Conservation (phyloP, 2,888 invertebrate genomes). For the Acholoe squamosa region DNA sequence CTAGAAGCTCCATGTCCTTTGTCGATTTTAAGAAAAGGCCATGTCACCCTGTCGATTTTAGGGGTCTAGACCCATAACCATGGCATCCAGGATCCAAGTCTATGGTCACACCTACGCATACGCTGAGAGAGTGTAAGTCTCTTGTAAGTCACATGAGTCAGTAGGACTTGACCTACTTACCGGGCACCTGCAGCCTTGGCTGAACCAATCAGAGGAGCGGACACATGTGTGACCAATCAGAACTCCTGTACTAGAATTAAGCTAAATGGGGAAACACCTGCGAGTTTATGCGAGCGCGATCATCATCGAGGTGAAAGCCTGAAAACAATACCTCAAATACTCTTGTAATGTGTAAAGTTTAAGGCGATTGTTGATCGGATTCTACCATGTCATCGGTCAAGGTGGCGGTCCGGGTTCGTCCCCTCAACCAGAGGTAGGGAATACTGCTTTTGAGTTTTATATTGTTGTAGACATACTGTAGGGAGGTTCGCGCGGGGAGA, state of each 20-base stretch:
- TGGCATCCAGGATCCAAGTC: too few species aligned
- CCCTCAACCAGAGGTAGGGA: constrained; percentile 54
- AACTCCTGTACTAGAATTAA: background rate
- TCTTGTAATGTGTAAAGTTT: background rate
- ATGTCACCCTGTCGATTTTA: too few species aligned
- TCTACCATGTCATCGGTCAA: constrained; percentile 54
- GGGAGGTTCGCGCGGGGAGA: too few species aligned
- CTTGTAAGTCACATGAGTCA: constrained; percentile 4
- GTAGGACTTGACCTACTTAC: background rate
- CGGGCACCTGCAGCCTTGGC: background rate
- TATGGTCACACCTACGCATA: background rate
- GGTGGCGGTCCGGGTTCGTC: constrained; percentile 60
- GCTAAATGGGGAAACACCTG: background rate
- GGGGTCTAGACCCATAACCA: too few species aligned
- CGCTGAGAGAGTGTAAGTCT: background rate
- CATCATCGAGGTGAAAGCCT: background rate
- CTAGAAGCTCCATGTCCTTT: too few species aligned
- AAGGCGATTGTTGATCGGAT: background rate
- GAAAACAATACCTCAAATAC: background rate
- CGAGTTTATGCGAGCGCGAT: background rate
- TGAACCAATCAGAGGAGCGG: background rate
- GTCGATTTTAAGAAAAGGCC: too few species aligned
- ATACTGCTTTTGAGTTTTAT: too few species aligned
- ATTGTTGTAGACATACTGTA: too few species aligned
- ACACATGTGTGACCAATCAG: background rate